Evolutionary conservation across 2,113 vertebrate species (phyloP).

Genomic region (Lophura nycthemera): DNA sequence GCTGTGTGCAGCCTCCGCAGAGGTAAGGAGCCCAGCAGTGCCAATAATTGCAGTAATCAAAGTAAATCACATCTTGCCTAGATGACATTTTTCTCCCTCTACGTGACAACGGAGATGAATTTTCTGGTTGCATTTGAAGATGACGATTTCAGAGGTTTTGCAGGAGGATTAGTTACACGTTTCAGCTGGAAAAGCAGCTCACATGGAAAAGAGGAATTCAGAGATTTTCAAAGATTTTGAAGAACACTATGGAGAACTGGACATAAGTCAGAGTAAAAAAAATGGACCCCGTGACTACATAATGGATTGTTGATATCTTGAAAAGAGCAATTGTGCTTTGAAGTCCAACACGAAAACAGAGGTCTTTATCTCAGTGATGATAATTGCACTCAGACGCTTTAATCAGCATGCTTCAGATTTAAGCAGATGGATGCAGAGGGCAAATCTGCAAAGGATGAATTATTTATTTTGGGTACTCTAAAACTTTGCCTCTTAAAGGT

Average conservation of each 20-base stretch:
- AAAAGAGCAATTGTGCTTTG: conserved; percentile 18
- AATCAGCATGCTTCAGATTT: conserved; percentile 56
- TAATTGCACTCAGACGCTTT: conserved; percentile 40
- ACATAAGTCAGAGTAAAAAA: background rate
- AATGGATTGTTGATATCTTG: background rate
- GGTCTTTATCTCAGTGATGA: conserved; percentile 41
- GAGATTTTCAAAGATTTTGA: background rate
- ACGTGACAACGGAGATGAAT: background rate
- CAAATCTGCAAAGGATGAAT: conserved; percentile 59
- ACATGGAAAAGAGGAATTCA: background rate
- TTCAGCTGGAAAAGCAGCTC: background rate
- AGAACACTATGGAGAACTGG: background rate
- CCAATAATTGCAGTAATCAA: background rate
- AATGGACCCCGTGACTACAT: background rate
- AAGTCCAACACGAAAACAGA: conserved; percentile 46
- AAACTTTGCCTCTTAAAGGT: conserved; percentile 65
- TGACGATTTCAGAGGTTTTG: background rate
- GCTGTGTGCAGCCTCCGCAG: background rate
- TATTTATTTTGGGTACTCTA: conserved; percentile 66
- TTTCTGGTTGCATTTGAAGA: background rate
- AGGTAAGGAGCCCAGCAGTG: background rate
- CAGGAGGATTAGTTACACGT: background rate
- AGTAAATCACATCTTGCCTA: background rate
- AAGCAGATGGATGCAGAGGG: conserved; percentile 47
- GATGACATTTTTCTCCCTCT: background rate